These are phyloP conservation scores for Stegodyphus dumicola DNA, from an alignment of 1,140 invertebrate species.

Conservation along the genomic window DNA sequence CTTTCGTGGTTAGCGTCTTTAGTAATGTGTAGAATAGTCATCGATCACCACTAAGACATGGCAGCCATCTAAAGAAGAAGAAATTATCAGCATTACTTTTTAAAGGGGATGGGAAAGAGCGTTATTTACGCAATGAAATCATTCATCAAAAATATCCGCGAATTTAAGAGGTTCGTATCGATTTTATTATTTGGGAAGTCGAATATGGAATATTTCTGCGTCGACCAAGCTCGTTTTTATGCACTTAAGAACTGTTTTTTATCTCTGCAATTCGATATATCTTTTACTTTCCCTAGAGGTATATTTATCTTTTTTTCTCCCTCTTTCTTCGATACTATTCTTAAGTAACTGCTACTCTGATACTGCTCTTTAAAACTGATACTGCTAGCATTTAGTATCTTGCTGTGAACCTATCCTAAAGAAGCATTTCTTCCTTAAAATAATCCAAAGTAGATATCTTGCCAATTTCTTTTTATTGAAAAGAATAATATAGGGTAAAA, in stretches of 20 bases:
- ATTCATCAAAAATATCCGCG: slow-evolving; percentile 47
- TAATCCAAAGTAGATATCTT: too few relatives aligned
- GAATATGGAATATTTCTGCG: not conserved
- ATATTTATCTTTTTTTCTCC: not conserved
- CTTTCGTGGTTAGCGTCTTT: slow-evolving; percentile 20
- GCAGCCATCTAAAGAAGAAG: slow-evolving; percentile 28
- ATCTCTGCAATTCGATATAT: not conserved
- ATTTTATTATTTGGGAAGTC: slow-evolving; percentile 41
- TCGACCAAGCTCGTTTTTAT: slow-evolving; percentile 9
- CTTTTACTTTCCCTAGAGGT: not conserved
- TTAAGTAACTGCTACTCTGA: too few relatives aligned
- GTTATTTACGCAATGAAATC: too few relatives aligned
- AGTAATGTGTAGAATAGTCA: not conserved
- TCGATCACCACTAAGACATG: slow-evolving; percentile 40
- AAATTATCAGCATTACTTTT: slow-evolving; percentile 25
- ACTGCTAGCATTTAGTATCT: too few relatives aligned
- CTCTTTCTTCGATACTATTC: not conserved
- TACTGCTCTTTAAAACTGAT: too few relatives aligned
- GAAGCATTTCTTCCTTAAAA: too few relatives aligned
- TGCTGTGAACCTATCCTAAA: too few relatives aligned
- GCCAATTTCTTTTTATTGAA: too few relatives aligned
- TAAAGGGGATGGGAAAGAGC: not conserved
- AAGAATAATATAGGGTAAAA: too few relatives aligned
- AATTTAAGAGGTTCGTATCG: slow-evolving; percentile 36
- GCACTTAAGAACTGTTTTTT: not conserved